These are phyloP conservation scores for Sebastes miniatus DNA, from an alignment of 2,797 vertebrate species.

Conservation along the genomic window DNA sequence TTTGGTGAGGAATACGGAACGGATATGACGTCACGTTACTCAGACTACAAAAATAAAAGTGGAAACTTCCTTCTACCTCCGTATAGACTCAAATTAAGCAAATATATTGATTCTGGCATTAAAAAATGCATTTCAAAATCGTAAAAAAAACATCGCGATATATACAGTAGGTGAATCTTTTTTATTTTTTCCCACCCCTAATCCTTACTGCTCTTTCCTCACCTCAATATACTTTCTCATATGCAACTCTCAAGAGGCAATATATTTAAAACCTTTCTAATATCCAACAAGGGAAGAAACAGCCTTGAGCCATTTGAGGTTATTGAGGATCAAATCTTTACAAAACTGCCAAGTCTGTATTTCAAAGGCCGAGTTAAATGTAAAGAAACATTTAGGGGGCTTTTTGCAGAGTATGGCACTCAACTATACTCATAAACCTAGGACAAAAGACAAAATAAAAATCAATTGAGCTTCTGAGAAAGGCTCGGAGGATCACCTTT, in stretches of 20 bases:
- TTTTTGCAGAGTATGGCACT: not conserved
- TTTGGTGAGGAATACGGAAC: too few relatives aligned
- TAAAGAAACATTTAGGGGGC: not conserved
- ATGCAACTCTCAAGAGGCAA: slow-evolving; percentile 9
- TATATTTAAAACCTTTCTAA: slow-evolving; percentile 24
- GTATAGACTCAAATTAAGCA: too few relatives aligned
- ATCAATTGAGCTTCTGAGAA: slow-evolving; percentile 52
- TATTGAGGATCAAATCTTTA: slow-evolving; percentile 37
- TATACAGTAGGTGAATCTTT: too few relatives aligned
- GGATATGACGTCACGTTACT: too few relatives aligned
- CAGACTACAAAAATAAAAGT: too few relatives aligned
- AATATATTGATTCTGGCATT: too few relatives aligned
- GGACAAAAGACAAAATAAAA: slow-evolving; percentile 45
- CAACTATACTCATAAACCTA: slow-evolving; percentile 29
- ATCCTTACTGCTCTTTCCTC: not conserved
- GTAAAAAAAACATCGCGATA: too few relatives aligned
- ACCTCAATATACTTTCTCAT: not conserved
- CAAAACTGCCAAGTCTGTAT: not conserved
- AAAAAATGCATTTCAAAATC: too few relatives aligned
- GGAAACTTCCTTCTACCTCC: too few relatives aligned
- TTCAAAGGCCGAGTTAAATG: not conserved
- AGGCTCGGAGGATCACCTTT: slow-evolving; percentile 60
- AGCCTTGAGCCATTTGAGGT: slow-evolving; percentile 24
- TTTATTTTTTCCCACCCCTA: too few relatives aligned
- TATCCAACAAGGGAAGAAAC: slow-evolving; percentile 14